Conservation (phyloP, 2,888 invertebrate species). For the Platynereis dumerilii region DNA sequence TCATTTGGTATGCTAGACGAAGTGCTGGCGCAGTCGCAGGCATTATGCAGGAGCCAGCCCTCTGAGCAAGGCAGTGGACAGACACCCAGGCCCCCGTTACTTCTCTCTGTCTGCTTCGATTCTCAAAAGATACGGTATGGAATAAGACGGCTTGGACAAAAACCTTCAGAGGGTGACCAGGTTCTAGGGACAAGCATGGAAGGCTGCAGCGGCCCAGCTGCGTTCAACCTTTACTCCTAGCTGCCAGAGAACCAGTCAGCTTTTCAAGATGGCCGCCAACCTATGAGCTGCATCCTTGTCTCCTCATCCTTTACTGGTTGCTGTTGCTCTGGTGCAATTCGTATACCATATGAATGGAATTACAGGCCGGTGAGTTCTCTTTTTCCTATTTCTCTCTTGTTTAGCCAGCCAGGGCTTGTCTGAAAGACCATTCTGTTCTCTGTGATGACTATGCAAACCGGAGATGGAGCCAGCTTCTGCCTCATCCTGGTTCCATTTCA, state of each 20-base stretch:
- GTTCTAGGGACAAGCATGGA: not conserved
- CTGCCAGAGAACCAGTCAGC: not conserved
- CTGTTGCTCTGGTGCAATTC: not conserved
- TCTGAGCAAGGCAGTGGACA: too few relatives aligned
- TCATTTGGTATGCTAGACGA: constrained; percentile 9
- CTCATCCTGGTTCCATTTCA: too few relatives aligned
- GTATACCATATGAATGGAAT: constrained; percentile 9
- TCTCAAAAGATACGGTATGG: not conserved
- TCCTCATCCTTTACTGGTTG: not conserved
- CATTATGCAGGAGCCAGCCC: constrained; percentile 3
- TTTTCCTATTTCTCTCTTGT: not conserved
- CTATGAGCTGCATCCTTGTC: not conserved
- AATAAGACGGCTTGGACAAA: not conserved
- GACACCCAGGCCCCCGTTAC: too few relatives aligned
- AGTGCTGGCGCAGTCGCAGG: not conserved
- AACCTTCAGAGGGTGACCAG: too few relatives aligned
- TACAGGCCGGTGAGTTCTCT: constrained; percentile 8
- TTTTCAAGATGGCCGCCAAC: constrained; percentile 6
- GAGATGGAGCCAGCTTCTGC: too few relatives aligned
- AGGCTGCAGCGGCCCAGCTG: not conserved
- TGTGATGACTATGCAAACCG: too few relatives aligned
- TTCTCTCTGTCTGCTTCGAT: not conserved
- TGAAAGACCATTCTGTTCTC: too few relatives aligned
- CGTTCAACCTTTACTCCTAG: not conserved
- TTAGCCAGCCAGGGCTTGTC: not conserved